These are phyloP conservation scores for Sardina pilchardus DNA, from an alignment of 2,113 vertebrate species.

Conservation along the genomic window DNA sequence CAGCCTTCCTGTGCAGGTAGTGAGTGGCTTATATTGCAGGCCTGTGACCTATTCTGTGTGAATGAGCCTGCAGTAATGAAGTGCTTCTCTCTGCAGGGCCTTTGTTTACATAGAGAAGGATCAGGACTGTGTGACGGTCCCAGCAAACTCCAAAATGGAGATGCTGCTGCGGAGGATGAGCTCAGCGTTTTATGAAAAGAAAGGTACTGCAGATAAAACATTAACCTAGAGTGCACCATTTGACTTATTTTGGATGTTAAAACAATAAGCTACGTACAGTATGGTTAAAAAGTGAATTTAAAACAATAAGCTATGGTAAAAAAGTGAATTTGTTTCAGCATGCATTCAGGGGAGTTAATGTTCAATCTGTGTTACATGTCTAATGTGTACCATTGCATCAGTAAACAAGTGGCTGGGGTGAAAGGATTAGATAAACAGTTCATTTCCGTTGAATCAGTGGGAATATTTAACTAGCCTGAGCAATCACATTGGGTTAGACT, in stretches of 20 bases:
- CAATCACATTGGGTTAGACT: not conserved
- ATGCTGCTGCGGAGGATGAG: conserved; percentile 53
- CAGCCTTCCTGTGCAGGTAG: conserved; percentile 68
- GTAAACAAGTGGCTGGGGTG: conserved; percentile 44
- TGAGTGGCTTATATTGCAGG: not conserved
- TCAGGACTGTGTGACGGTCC: conserved; percentile 67
- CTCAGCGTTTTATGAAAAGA: conserved; percentile 67
- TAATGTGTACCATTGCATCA: conserved; percentile 36
- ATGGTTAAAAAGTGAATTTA: too few relatives aligned
- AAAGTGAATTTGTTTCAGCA: not conserved
- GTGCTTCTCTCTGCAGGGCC: conserved; percentile 51
- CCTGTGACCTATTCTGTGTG: not conserved
- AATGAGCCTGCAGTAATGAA: not conserved
- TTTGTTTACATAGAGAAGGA: conserved; percentile 73
- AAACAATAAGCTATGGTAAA: too few relatives aligned
- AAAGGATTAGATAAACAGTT: conserved; percentile 47
- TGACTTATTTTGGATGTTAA: too few relatives aligned
- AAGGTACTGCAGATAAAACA: conserved; percentile 44
- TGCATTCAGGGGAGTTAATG: conserved; percentile 37
- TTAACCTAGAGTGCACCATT: too few relatives aligned
- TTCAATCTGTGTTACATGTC: conserved; percentile 41
- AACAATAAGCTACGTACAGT: too few relatives aligned
- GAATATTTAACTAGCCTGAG: not conserved
- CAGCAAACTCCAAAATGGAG: conserved; percentile 69
- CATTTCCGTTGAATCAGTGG: not conserved